Conservation (phyloP, 2,113 vertebrate genomes). For the Cettia cetti region DNA sequence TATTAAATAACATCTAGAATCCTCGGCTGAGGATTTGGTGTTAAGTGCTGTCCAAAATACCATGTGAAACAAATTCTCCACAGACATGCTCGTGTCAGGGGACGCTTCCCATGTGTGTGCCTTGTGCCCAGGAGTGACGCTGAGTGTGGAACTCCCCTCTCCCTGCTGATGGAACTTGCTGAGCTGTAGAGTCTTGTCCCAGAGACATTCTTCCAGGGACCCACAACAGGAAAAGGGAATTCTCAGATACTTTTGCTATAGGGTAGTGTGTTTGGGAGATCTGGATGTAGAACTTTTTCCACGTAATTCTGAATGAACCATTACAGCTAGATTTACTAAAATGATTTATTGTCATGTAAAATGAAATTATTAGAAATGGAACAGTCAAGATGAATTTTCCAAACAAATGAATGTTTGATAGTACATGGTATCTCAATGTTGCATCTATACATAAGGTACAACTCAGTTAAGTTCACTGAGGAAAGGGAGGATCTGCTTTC, state of each 20-base stretch:
- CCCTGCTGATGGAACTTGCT: background rate
- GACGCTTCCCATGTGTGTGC: accelerated
- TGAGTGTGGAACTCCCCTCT: background rate
- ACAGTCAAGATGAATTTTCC: background rate
- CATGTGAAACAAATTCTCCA: background rate
- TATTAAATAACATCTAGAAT: background rate
- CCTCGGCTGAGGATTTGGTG: background rate
- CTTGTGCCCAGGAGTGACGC: background rate
- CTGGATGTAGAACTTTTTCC: accelerated
- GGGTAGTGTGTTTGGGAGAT: background rate
- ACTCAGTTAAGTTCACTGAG: background rate
- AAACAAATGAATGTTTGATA: background rate
- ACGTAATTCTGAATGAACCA: background rate
- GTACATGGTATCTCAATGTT: background rate
- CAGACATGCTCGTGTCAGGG: background rate
- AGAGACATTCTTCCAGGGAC: background rate
- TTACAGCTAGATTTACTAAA: background rate
- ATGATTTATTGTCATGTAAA: background rate
- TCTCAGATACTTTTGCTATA: background rate
- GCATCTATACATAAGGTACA: background rate
- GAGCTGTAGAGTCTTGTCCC: background rate
- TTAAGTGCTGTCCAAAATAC: background rate
- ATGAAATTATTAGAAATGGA: background rate
- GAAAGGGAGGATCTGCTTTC: background rate
- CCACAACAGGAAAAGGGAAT: background rate